Evolutionary conservation across 2,888 invertebrate species (phyloP).

Genomic region (Epistrophella euchroma): DNA sequence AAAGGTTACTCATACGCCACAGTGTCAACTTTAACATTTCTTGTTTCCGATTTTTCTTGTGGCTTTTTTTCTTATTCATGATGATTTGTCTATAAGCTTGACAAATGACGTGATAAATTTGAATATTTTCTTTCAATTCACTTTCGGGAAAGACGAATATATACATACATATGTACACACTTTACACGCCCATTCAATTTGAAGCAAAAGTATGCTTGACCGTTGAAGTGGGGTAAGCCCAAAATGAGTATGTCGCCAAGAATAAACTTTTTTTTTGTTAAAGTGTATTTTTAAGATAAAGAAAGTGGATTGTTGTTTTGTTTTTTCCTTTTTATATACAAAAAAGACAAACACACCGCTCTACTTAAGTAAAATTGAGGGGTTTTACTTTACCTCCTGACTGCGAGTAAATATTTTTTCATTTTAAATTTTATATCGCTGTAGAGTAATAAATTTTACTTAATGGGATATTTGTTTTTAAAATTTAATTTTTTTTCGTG

Average conservation of each 20-base stretch:
- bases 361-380: slow-evolving; percentile 9
- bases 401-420: slow-evolving; percentile 29
- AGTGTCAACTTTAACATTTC: slow-evolving; percentile 18
- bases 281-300: slow-evolving; percentile 36
- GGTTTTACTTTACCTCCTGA: no score
- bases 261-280: not conserved
- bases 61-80: not conserved
- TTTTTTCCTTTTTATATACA: not conserved
- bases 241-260: not conserved
- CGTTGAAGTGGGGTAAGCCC: slow-evolving; percentile 5
- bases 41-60: not conserved
- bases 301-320: slow-evolving; percentile 14
- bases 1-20: slow-evolving; percentile 29
- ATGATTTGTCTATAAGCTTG: slow-evolving; percentile 4
- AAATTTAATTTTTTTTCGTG: slow-evolving; percentile 5
- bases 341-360: not conserved
- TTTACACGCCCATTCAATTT: slow-evolving; percentile 7
- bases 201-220: slow-evolving; percentile 19
- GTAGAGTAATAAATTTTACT: slow-evolving; percentile 25
- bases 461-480: slow-evolving; percentile 26
- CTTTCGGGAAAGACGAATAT: not conserved
- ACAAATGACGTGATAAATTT: slow-evolving; percentile 42
- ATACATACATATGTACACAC: not conserved
- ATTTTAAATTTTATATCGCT: slow-evolving; percentile 24
- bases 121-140: slow-evolving; percentile 38